Evolutionary conservation across 2,888 invertebrate genomes (phyloP).

Genomic region (Mylabris sibirica): DNA sequence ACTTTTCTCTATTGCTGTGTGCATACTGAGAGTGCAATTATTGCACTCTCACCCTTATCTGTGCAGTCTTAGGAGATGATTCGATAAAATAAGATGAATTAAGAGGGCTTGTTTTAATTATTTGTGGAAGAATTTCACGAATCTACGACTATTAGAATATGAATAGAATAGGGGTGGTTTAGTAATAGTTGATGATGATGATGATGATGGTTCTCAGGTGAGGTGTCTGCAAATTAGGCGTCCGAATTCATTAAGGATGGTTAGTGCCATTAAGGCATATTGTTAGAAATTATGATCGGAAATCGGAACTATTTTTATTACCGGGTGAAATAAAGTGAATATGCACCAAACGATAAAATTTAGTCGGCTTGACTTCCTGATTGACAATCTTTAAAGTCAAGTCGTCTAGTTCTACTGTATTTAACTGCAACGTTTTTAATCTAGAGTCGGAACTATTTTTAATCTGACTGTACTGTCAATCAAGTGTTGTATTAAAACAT

Average conservation of each 20-base stretch:
- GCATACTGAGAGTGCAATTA: conserved; percentile 28
- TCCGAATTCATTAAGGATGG: not conserved
- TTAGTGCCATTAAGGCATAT: not conserved
- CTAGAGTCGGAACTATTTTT: too few relatives aligned
- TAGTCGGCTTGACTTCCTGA: too few relatives aligned
- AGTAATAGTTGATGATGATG: not conserved
- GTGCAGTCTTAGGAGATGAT: not conserved
- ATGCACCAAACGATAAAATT: too few relatives aligned
- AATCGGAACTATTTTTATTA: not conserved
- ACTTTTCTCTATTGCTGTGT: conserved; percentile 19
- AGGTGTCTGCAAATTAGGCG: not conserved
- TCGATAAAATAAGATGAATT: not conserved
- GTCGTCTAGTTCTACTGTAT: too few relatives aligned
- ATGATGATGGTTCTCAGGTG: not conserved
- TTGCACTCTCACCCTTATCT: conserved; percentile 25
- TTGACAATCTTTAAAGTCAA: too few relatives aligned
- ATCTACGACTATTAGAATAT: not conserved
- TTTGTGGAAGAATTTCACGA: conserved; percentile 15
- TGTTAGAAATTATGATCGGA: not conserved
- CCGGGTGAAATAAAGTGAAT: too few relatives aligned
- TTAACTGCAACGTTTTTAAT: too few relatives aligned
- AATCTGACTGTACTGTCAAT: too few relatives aligned
- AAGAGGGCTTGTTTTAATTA: conserved; percentile 21
- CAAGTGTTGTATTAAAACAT: too few relatives aligned
- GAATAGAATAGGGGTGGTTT: not conserved